Percentiles rank a stretch among this genome's conserved stretches.
Evolutionary conservation across 2,113 vertebrate species (phyloP).

Genomic region (Rhipidura dahli): DNA sequence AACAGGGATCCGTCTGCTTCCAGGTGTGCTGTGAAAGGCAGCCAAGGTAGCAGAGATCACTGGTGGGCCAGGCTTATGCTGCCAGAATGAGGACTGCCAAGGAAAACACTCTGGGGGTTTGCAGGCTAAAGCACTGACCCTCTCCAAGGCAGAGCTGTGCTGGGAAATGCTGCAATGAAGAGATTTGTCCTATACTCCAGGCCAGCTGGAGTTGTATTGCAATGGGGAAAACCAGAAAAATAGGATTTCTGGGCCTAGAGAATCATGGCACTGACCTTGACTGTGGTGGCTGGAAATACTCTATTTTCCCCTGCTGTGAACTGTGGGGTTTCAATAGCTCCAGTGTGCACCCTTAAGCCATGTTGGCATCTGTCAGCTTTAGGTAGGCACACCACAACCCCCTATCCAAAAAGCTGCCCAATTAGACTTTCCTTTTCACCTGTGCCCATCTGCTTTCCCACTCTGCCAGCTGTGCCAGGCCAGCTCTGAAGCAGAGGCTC

Average conservation of each 20-base stretch:
- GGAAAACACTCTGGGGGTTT: neutral
- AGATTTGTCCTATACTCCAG: neutral
- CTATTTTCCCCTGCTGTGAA: neutral
- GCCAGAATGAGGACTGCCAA: neutral
- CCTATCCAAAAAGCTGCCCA: neutral
- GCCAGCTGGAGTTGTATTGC: neutral
- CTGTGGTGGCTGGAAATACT: neutral
- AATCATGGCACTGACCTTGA: accelerated
- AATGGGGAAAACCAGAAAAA: neutral
- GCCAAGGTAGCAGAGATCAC: neutral
- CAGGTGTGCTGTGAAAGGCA: neutral
- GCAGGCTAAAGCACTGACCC: neutral
- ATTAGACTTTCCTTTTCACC: neutral
- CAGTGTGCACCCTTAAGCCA: accelerated
- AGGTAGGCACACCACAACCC: neutral
- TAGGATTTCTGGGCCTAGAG: neutral
- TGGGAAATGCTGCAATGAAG: neutral
- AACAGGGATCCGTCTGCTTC: neutral
- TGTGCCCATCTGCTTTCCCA: neutral
- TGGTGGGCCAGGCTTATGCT: neutral
- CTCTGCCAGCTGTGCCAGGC: neutral
- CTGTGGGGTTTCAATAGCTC: neutral
- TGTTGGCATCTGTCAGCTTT: neutral
- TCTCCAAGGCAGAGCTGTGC: neutral
- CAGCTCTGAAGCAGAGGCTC: accelerated